phyloP scores from a whole-genome alignment of 2,888 invertebrate genomes.

The Drosophila kanekoi region DNA sequence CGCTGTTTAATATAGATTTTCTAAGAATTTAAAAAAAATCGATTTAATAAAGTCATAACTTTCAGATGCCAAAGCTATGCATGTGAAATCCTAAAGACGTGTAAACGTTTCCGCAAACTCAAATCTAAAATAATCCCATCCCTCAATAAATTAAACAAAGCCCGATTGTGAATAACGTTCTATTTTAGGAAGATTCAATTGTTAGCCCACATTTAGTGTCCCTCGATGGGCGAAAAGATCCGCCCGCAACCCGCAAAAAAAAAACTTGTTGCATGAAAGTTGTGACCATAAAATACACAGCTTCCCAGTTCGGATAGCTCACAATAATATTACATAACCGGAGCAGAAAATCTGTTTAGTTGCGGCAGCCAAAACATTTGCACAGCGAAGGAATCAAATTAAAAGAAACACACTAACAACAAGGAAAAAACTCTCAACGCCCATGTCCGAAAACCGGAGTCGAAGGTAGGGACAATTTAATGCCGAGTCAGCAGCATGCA shows the following conservation, averaged over 20 bases:
- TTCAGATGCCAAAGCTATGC: too few relatives aligned
- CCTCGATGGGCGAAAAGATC: conserved; percentile 6
- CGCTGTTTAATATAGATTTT: too few relatives aligned
- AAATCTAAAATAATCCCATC: too few relatives aligned
- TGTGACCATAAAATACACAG: conserved; percentile 41
- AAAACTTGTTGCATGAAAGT: conserved; percentile 70
- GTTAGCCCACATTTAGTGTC: conserved; percentile 45
- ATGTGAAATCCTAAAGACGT: too few relatives aligned
- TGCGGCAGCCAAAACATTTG: conserved; percentile 70
- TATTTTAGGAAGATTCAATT: conserved; percentile 29
- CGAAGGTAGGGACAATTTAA: conserved; percentile 45
- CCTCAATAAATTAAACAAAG: conserved; percentile 2
- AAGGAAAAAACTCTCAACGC: conserved; percentile 43
- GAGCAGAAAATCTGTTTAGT: conserved; percentile 65
- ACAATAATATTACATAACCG: conserved; percentile 67
- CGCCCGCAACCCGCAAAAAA: conserved; percentile 11
- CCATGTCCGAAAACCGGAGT: conserved; percentile 45
- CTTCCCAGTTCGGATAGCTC: conserved; percentile 15
- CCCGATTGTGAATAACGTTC: neutral
- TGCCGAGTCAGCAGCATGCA: conserved; percentile 73
- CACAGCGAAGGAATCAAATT: conserved; percentile 58
- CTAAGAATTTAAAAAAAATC: too few relatives aligned
- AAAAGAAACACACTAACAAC: conserved; percentile 25
- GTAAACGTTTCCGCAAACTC: too few relatives aligned
- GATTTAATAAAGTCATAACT: too few relatives aligned